These are phyloP conservation scores for Eutrigla gurnardus DNA, from an alignment of 2,797 vertebrate species.

Conservation along the genomic window DNA sequence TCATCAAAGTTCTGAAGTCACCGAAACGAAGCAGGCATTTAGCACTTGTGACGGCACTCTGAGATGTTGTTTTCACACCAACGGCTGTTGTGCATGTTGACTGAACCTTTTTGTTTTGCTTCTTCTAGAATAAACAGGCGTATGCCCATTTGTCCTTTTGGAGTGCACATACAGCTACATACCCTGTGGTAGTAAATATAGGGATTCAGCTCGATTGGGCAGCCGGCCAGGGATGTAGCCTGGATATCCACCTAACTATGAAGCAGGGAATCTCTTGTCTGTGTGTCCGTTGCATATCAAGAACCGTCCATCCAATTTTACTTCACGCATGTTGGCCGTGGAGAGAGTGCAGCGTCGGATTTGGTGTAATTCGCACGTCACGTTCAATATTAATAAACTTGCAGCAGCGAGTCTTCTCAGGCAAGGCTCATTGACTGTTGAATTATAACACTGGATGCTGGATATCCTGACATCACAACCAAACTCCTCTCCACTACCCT, in stretches of 20 bases:
- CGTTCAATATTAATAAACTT: not conserved
- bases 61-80: slow-evolving; percentile 23
- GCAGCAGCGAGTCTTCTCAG: too few species aligned
- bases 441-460: not conserved
- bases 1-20: slow-evolving; percentile 57
- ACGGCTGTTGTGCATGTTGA: slow-evolving; percentile 23
- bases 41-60: slow-evolving; percentile 36
- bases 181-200: not conserved
- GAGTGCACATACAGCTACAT: not conserved
- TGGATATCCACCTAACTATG: too few species aligned
- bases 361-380: not conserved
- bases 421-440: not conserved
- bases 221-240: not conserved
- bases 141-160: not conserved
- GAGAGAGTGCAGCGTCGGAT: not conserved
- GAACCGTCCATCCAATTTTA: not conserved
- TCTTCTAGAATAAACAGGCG: not conserved
- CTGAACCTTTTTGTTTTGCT: slow-evolving; percentile 14
- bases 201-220: not conserved
- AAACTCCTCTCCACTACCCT: not conserved
- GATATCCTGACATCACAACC: not conserved
- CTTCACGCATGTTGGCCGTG: too few species aligned
- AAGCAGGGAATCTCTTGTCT: not conserved
- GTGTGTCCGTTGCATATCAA: not conserved
- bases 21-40: slow-evolving; percentile 30